Conservation (phyloP, 1,140 invertebrate genomes). For the Trialeurodes vaporariorum region DNA sequence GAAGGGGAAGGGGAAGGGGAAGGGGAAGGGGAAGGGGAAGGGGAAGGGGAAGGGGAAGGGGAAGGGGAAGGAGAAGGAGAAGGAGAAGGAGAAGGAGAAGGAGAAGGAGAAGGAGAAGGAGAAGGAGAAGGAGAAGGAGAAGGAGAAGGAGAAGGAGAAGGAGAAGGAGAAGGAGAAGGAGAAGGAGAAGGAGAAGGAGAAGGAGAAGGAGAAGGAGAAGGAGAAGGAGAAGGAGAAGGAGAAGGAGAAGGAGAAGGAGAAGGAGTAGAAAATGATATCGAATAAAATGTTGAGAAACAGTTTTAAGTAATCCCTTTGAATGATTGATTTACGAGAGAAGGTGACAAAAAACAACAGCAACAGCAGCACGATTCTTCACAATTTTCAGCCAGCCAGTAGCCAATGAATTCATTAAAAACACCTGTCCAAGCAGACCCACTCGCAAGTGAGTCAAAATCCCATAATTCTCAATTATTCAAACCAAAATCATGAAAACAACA, state of each 20-base stretch:
- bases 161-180: neutral
- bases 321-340: too few species aligned
- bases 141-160: neutral
- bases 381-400: too few species aligned
- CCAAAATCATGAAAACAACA: too few species aligned
- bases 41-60: neutral
- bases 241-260: neutral
- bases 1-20: neutral
- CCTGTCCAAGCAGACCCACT: too few species aligned
- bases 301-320: too few species aligned
- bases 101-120: neutral
- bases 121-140: neutral
- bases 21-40: neutral
- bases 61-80: neutral
- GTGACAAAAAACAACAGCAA: too few species aligned
- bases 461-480: too few species aligned
- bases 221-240: neutral
- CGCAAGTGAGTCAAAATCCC: too few species aligned
- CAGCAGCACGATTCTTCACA: too few species aligned
- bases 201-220: neutral
- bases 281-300: too few species aligned
- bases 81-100: neutral
- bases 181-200: neutral
- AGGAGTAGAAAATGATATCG: too few species aligned
- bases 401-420: too few species aligned